Base-by-base conservation (phyloP, 2,797 vertebrate species). In the Hafferia zeledoni region DNA sequence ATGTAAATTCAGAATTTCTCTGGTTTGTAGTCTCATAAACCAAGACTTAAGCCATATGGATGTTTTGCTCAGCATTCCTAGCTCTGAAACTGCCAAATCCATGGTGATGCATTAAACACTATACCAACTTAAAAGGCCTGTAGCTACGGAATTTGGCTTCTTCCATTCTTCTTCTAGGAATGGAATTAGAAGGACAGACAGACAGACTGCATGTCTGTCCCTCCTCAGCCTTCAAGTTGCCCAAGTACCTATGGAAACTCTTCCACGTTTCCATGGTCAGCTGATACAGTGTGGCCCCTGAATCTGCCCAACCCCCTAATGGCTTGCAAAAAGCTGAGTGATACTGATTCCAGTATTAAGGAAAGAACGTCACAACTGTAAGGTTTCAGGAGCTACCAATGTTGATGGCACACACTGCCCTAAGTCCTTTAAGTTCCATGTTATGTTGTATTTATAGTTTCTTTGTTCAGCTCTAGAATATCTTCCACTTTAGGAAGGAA, bases 401-500 rank as follows among this genome's bases (percentile, higher is more conserved):
- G 85, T 63, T 83, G 41, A 78, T 43, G 31, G 41, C 49, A 55
- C 14, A 39, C 23, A 70, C 14, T 63, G 31, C 10, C 60, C 47
- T 7, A 5, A 72, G 31, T 44, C 30, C 77, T 63, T 70, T 41
- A 74, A 60, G 41, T 77, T 77, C 41, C 9, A 1, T 6, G 3
- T 44, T 67, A 63, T 13, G 30, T 4, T 47, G 37, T 68, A 77
- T 89, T 92, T 80, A 77, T 31, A 89, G 64, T 28, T 87, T 87
- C 44, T 67, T 82, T 87, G 59, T 79, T 87, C 77, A 59, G 39
- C 33, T 90, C 56, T 76, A 65, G 74, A 92, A 69, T 84, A 82
- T 89, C 82, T 81, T 83, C 57, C 72, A 83, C 88, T 91, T 84
- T 89, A 84, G 44, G 81, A 80, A 80, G 33, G 65, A 87, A 91